Conservation (phyloP, 2,797 vertebrate genomes). For the Pseudotriccus pelzelni region DNA sequence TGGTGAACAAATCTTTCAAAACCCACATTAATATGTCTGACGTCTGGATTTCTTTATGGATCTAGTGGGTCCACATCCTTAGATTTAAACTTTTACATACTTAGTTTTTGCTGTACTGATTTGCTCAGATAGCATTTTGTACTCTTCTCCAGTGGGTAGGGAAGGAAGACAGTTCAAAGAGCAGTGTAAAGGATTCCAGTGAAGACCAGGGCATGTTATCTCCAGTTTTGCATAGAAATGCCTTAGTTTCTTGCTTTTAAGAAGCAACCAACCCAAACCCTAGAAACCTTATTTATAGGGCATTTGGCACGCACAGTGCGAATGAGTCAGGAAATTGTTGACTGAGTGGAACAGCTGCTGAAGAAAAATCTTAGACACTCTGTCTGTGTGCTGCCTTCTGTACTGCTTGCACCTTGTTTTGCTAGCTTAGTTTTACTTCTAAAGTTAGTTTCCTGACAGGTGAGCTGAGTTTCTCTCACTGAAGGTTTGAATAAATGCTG, state of each 20-base stretch:
- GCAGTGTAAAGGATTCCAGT: background rate
- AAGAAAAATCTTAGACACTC: background rate
- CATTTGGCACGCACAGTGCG: fast-evolving
- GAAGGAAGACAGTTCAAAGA: background rate
- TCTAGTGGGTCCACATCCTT: background rate
- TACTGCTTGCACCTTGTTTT: background rate
- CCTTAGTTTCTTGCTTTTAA: background rate
- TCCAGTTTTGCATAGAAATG: background rate
- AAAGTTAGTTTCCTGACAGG: background rate
- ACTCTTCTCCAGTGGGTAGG: fast-evolving
- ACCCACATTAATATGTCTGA: background rate
- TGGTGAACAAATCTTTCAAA: background rate
- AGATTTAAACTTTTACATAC: background rate
- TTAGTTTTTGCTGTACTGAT: background rate
- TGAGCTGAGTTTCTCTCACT: background rate
- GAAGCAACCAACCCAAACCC: background rate
- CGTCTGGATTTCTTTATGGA: background rate
- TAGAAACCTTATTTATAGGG: background rate
- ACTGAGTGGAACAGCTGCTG: background rate
- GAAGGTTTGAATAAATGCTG: background rate
- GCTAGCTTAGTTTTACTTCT: background rate
- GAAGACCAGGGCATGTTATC: background rate
- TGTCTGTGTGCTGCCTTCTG: background rate
- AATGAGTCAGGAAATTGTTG: background rate
- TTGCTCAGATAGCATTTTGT: background rate